phyloP scores from a whole-genome alignment of 2,888 invertebrate species.

The Andrena marginata region DNA sequence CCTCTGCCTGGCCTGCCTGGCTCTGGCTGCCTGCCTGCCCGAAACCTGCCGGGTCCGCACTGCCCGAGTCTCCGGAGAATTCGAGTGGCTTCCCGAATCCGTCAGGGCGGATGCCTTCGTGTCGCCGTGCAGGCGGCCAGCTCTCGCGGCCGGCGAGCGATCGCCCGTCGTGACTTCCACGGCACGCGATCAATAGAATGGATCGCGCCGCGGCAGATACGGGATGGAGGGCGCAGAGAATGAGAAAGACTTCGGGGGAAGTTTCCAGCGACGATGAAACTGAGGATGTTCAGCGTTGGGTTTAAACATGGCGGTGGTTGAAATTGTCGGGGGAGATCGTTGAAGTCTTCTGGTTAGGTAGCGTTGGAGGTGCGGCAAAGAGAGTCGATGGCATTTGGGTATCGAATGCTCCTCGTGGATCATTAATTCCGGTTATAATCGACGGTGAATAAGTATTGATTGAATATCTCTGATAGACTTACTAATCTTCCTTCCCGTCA shows the following conservation, averaged over 20 bases:
- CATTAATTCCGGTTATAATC: background rate
- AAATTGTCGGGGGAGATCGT: too few relatives aligned
- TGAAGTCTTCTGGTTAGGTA: too few relatives aligned
- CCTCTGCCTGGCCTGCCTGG: conserved; percentile 65
- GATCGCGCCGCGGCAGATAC: conserved; percentile 4
- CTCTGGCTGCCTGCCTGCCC: conserved; percentile 54
- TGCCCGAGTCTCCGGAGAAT: conserved; percentile 63
- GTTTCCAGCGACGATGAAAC: background rate
- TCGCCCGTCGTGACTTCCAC: conserved; percentile 13
- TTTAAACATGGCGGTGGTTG: too few relatives aligned
- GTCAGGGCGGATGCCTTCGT: conserved; percentile 39
- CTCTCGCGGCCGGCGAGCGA: conserved; percentile 20
- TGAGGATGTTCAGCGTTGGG: too few relatives aligned
- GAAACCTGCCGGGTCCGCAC: conserved; percentile 69
- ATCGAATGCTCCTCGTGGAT: too few relatives aligned
- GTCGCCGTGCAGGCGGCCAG: background rate
- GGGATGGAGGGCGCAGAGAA: background rate
- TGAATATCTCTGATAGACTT: background rate
- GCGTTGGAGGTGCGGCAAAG: too few relatives aligned
- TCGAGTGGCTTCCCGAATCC: conserved; percentile 43
- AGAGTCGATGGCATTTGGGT: too few relatives aligned
- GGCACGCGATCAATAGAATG: conserved; percentile 17
- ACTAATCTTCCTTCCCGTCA: background rate
- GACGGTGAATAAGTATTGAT: background rate
- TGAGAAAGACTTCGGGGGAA: background rate